Evolutionary conservation across 2,797 vertebrate genomes (phyloP).

Genomic region (Hypotaenidia okinawae): DNA sequence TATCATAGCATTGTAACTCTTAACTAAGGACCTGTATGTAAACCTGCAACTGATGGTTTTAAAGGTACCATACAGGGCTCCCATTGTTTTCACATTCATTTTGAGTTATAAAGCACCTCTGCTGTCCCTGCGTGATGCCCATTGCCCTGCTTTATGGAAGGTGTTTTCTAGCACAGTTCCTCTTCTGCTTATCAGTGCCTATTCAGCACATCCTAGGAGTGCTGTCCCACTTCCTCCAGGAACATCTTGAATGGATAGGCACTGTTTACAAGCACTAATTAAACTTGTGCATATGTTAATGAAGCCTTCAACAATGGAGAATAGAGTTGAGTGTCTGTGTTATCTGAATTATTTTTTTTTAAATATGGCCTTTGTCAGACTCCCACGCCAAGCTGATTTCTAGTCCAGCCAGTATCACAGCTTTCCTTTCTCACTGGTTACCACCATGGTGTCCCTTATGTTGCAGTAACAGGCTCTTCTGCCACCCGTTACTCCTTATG

Average conservation of each 20-base stretch:
- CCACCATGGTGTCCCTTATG: background rate
- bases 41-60: background rate
- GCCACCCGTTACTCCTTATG: slow-evolving; percentile 15
- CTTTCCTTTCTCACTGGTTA: background rate
- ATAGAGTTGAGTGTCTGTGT: background rate
- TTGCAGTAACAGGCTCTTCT: slow-evolving; percentile 29
- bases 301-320: background rate
- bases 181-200: background rate
- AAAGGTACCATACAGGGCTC: background rate
- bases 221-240: background rate
- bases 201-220: background rate
- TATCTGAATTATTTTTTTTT: background rate
- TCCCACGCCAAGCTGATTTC: background rate
- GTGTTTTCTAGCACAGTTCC: background rate
- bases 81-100: background rate
- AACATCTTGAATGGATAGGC: background rate
- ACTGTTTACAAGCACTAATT: background rate
- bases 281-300: background rate
- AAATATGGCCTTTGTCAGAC: background rate
- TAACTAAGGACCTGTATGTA: background rate
- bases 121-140: background rate
- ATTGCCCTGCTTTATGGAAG: background rate
- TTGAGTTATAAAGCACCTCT: background rate
- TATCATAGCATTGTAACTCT: background rate
- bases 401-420: background rate